Conservation (phyloP, 1,140 invertebrate species). For the Anoplophora glabripennis region DNA sequence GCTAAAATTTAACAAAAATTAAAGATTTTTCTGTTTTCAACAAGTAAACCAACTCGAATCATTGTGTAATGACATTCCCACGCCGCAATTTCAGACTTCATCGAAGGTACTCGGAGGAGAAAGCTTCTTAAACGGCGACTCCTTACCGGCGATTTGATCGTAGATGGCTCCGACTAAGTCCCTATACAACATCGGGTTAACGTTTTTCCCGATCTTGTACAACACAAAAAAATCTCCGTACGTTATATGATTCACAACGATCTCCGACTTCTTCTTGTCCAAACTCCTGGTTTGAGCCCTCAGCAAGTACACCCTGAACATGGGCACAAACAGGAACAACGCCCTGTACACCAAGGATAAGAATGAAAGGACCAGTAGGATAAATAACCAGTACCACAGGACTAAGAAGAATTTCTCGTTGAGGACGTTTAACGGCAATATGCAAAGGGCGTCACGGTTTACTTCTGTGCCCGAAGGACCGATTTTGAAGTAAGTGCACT, state of each 20-base stretch:
- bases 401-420: slow-evolving; percentile 80
- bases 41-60: background rate
- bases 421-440: slow-evolving; percentile 72
- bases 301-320: slow-evolving; percentile 55
- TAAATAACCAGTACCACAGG: slow-evolving; percentile 78
- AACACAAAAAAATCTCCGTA: slow-evolving; percentile 71
- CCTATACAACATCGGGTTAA: slow-evolving; percentile 60
- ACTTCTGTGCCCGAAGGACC: slow-evolving; percentile 61
- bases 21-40: too few relatives aligned
- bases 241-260: slow-evolving; percentile 55
- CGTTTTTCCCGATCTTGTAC: slow-evolving; percentile 64
- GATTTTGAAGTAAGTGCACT: slow-evolving; percentile 67
- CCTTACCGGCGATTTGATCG: slow-evolving; percentile 12
- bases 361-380: slow-evolving; percentile 61
- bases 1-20: too few relatives aligned
- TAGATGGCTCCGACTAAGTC: slow-evolving; percentile 48
- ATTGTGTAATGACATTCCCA: background rate
- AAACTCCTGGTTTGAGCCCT: slow-evolving; percentile 54
- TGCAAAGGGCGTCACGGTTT: slow-evolving; percentile 65
- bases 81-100: background rate
- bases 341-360: slow-evolving; percentile 62
- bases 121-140: background rate
- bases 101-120: background rate
- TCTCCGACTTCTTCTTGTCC: slow-evolving; percentile 50
- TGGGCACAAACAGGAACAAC: slow-evolving; percentile 51